Percentiles rank a stretch among this genome's conserved stretches.
phyloP scores from a whole-genome alignment of 2,888 invertebrate genomes.

The Scaptomyza reducta region DNA sequence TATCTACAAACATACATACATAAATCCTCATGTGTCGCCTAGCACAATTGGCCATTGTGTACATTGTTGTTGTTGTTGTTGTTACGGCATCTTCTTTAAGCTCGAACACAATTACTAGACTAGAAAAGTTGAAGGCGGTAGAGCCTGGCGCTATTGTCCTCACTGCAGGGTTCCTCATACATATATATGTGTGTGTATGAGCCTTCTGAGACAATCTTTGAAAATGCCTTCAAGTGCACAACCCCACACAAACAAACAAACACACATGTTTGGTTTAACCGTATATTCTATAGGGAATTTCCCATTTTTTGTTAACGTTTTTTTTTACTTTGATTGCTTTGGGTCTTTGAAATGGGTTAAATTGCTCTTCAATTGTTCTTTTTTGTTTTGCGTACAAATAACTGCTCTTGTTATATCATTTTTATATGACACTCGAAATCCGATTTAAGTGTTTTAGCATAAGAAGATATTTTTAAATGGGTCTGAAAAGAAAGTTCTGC shows the following conservation, averaged over 20 bases:
- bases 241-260: slow-evolving; percentile 10
- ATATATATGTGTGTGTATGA: neutral
- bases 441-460: neutral
- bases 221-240: slow-evolving; percentile 34
- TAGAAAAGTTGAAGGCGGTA: slow-evolving; percentile 34
- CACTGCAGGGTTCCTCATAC: slow-evolving; percentile 51
- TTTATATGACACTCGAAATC: neutral
- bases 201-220: slow-evolving; percentile 12
- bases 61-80: slow-evolving; percentile 21
- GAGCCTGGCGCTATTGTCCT: slow-evolving; percentile 69
- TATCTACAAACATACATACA: neutral
- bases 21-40: slow-evolving; percentile 33
- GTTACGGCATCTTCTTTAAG: slow-evolving; percentile 48
- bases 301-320: slow-evolving; percentile 17
- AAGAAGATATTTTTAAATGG: too few species aligned
- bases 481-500: neutral
- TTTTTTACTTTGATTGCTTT: slow-evolving; percentile 25
- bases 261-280: neutral
- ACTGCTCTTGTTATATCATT: slow-evolving; percentile 6
- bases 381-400: slow-evolving; percentile 33
- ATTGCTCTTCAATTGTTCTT: slow-evolving; percentile 46
- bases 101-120: slow-evolving; percentile 63
- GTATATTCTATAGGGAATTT: slow-evolving; percentile 11
- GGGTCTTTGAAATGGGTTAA: slow-evolving; percentile 23
- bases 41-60: slow-evolving; percentile 75